Conservation (phyloP, 2,113 vertebrate species). For the Smithornis capensis region DNA sequence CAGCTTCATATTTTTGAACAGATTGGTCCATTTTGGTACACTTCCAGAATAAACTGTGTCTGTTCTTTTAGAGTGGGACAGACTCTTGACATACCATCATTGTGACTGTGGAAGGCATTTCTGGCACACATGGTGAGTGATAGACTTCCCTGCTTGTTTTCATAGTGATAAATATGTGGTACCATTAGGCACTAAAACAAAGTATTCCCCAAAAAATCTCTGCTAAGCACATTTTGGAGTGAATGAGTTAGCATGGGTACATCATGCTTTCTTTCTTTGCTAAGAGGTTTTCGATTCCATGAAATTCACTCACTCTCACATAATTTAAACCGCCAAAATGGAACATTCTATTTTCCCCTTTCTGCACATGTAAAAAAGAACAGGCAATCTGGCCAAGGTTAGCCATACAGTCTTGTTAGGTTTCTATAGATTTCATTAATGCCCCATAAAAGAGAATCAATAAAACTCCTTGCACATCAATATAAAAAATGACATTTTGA, state of each 20-base stretch:
- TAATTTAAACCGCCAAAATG: not conserved
- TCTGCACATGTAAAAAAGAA: conserved; percentile 14
- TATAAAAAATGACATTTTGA: conserved; percentile 62
- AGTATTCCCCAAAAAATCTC: not conserved
- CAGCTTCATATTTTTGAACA: conserved; percentile 55
- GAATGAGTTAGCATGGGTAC: not conserved
- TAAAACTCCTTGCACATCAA: conserved; percentile 27
- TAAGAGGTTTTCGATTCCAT: not conserved
- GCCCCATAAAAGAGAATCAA: conserved; percentile 59
- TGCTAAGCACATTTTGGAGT: conserved; percentile 54
- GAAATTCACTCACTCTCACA: not conserved
- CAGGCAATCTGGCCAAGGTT: conserved; percentile 1
- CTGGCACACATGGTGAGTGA: conserved; percentile 11
- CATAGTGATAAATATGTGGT: conserved; percentile 43
- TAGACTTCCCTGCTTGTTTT: conserved; percentile 50
- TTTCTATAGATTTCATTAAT: conserved; percentile 64
- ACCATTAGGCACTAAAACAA: conserved; percentile 40
- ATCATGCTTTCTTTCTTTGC: not conserved
- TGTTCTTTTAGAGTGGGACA: conserved; percentile 56
- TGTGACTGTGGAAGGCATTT: conserved; percentile 43
- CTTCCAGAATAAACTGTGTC: conserved; percentile 64
- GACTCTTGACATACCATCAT: conserved; percentile 33
- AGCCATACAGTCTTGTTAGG: conserved; percentile 42
- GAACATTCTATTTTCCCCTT: not conserved
- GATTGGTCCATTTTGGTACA: conserved; percentile 38